Conservation (phyloP, 2,797 vertebrate species). For the Ctenosaura bakeri region DNA sequence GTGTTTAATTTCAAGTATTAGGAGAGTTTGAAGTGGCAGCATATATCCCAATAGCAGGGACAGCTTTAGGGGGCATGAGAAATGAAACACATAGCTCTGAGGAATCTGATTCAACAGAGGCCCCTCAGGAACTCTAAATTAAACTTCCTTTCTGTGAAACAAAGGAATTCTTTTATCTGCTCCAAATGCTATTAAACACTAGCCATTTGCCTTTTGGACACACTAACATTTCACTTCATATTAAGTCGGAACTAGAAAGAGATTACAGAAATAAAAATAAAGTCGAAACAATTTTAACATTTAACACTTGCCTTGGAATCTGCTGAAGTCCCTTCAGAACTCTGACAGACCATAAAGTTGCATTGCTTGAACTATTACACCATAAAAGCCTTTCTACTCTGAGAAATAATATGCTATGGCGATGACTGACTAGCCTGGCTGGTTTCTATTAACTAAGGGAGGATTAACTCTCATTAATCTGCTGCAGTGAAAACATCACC, state of each 20-base stretch:
- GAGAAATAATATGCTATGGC: not conserved
- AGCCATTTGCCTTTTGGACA: constrained; percentile 5
- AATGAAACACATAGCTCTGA: constrained; percentile 48
- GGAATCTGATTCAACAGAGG: constrained; percentile 28
- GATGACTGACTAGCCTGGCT: not conserved
- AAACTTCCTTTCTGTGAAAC: constrained; percentile 37
- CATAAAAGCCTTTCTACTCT: not conserved
- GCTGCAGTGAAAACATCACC: not conserved
- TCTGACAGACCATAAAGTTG: not conserved
- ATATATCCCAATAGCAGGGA: constrained; percentile 47
- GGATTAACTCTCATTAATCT: not conserved
- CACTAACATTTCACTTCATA: not conserved
- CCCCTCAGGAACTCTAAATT: constrained; percentile 25
- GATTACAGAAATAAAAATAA: constrained; percentile 5
- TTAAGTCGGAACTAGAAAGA: constrained; percentile 16
- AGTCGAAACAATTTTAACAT: constrained; percentile 7
- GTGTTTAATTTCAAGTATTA: constrained; percentile 54
- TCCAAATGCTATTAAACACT: constrained; percentile 36
- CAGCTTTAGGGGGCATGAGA: constrained; percentile 50
- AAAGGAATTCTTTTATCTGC: constrained; percentile 31
- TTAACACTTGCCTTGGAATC: constrained; percentile 19
- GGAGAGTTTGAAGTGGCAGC: constrained; percentile 9
- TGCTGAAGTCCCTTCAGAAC: not conserved
- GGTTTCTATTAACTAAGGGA: not conserved
- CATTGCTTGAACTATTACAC: not conserved